These are phyloP conservation scores for Hipposideros larvatus DNA, from an alignment of 2,797 vertebrate genomes.

Conservation along the genomic window DNA sequence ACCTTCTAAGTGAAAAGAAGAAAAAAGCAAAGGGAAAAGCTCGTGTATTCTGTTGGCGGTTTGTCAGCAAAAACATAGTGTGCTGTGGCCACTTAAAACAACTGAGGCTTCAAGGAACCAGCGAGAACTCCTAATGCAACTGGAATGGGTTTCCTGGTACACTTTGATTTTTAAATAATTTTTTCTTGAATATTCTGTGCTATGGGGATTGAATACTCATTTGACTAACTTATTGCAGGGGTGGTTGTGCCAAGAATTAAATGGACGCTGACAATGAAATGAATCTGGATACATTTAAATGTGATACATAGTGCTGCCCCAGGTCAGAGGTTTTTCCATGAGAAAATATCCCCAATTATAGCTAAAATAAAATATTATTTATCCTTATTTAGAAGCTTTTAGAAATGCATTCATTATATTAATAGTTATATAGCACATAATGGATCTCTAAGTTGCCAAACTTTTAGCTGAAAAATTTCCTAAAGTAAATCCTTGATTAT, in stretches of 20 bases:
- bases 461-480: background rate
- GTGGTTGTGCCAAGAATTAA: constrained; percentile 52
- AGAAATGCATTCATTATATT: background rate
- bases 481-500: background rate
- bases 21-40: constrained; percentile 7
- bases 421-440: background rate
- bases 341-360: constrained; percentile 55
- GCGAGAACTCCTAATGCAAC: constrained; percentile 22
- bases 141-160: constrained; percentile 26
- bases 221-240: constrained; percentile 35
- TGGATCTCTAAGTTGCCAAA: background rate
- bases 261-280: constrained; percentile 21
- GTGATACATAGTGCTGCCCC: constrained; percentile 25
- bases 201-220: background rate
- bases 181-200: constrained; percentile 31
- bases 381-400: background rate
- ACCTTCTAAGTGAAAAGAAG: constrained; percentile 47
- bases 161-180: constrained; percentile 58
- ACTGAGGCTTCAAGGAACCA: background rate
- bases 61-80: background rate
- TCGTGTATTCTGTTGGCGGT: background rate
- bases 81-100: constrained; percentile 44
- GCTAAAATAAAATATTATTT: background rate
- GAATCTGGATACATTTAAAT: constrained; percentile 62
- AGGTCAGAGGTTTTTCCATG: constrained; percentile 52